Base-by-base conservation (phyloP, 37 sponge, comb jelly and placozoan species). In the Cliona cf. orientalis region DNA sequence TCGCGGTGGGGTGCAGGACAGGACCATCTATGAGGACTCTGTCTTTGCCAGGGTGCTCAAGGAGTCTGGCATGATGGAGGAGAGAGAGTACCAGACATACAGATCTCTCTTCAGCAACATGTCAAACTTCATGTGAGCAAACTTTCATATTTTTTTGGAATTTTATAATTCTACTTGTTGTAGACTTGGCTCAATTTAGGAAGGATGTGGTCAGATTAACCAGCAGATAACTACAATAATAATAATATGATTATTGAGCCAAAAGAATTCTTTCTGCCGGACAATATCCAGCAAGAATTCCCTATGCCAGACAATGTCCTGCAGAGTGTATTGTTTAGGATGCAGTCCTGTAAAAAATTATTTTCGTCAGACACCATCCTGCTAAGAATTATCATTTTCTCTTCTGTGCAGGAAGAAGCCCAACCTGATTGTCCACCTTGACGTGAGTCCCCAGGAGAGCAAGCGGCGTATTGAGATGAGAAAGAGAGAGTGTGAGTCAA, bases 11-110 rank as follows among this genome's bases (percentile, higher is more conserved):
- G 93, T 97, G 1, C 98, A 97, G 64, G 98, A 97, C 83, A 80
- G 98, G 11, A 95, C 98, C 35, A 97, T 97, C 65, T 97, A 97
- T 64, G 98, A 97, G 66, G 98, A 97, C 80, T 95, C 95, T 65
- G 95, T 97, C 44, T 97, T 95, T 80, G 97, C 97, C 26, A 91
- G 85, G 71, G 94, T 97, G 4, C 70, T 97, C 46, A 91, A 78
- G 67, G 95, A 97, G 40, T 81, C 91, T 21, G 93, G 88, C 2
- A 71, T 92, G 81, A 97, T 97, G 98, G 95, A 95, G 43, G 88
- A 89, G 42, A 85, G 98, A 61, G 98, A 97, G 59, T 95, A 92
- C 66, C 69, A 90, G 26, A 97, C 98, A 1, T 97, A 97, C 65
- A 29, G 62, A 5, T 95, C 95, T 0, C 88, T 97, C 35, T 97